These are phyloP conservation scores for Branchinecta sandiegonensis DNA, from an alignment of 2,888 invertebrate species.

Conservation along the genomic window DNA sequence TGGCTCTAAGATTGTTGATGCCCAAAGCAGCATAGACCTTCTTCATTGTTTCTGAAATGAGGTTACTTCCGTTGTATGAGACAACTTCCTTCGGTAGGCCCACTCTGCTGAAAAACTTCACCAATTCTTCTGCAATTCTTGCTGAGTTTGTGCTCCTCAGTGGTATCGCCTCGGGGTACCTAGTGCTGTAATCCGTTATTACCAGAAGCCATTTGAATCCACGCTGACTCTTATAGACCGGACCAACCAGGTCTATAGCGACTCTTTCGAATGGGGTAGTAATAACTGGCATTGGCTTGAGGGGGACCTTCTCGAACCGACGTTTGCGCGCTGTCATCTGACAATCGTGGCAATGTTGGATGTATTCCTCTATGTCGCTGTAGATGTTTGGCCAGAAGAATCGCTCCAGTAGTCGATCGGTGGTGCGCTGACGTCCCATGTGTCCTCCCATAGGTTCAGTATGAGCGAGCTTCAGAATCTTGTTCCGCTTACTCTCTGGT, in stretches of 20 bases:
- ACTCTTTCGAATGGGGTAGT: background rate
- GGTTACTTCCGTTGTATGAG: background rate
- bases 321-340: background rate
- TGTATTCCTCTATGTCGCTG: background rate
- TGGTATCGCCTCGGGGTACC: too few species aligned
- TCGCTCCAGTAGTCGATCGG: background rate
- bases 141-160: too few species aligned
- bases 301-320: background rate
- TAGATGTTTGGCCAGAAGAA: background rate
- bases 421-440: background rate
- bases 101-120: too few species aligned
- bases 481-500: too few species aligned
- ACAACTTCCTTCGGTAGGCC: background rate
- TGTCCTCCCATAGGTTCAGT: background rate
- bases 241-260: too few species aligned
- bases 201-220: too few species aligned
- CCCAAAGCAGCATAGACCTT: background rate
- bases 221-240: too few species aligned
- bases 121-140: too few species aligned
- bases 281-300: background rate
- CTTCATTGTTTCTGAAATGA: background rate
- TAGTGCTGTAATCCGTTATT: too few species aligned
- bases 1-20: background rate
- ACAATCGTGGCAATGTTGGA: background rate
- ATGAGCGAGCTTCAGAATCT: background rate